phyloP scores from a whole-genome alignment of 2,113 vertebrate species.

The Entomyzon cyanotis region DNA sequence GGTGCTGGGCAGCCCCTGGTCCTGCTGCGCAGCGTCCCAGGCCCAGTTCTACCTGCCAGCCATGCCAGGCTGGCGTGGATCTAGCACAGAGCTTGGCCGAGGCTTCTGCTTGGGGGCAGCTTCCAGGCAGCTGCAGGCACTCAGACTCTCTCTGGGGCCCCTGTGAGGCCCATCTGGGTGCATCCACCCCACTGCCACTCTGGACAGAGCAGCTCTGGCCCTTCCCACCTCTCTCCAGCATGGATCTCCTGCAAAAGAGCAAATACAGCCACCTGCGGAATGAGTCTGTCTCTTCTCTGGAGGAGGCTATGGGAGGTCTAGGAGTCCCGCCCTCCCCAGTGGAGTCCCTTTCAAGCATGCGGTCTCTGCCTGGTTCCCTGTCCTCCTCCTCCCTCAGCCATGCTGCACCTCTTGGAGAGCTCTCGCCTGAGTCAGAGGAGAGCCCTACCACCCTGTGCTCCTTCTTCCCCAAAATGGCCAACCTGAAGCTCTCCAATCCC shows the following conservation, averaged over 20 bases:
- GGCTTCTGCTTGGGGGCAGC: not conserved
- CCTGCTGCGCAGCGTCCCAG: not conserved
- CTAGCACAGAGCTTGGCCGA: accelerated
- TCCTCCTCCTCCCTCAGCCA: conserved; percentile 88
- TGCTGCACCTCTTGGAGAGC: conserved; percentile 75
- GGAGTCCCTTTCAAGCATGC: not conserved
- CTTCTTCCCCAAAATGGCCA: conserved; percentile 93
- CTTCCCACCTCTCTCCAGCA: conserved; percentile 25
- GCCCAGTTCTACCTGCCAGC: not conserved
- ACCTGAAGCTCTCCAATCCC: conserved; percentile 87
- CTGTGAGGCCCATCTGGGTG: conserved; percentile 10
- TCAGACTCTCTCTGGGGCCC: not conserved
- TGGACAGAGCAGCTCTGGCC: not conserved
- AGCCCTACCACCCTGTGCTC: conserved; percentile 95
- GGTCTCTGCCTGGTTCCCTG: conserved; percentile 74
- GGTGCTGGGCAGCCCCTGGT: not conserved
- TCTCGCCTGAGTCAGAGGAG: conserved; percentile 74
- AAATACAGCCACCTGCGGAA: conserved; percentile 95
- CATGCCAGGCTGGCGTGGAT: not conserved
- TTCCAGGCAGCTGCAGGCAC: accelerated
- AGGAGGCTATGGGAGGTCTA: conserved; percentile 53
- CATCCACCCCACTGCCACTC: not conserved
- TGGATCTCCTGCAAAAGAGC: conserved; percentile 92
- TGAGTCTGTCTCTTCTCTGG: conserved; percentile 86
- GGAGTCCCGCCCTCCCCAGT: not conserved